These are phyloP conservation scores for Tetranychus urticae DNA, from an alignment of 1,140 invertebrate species.

Conservation along the genomic window DNA sequence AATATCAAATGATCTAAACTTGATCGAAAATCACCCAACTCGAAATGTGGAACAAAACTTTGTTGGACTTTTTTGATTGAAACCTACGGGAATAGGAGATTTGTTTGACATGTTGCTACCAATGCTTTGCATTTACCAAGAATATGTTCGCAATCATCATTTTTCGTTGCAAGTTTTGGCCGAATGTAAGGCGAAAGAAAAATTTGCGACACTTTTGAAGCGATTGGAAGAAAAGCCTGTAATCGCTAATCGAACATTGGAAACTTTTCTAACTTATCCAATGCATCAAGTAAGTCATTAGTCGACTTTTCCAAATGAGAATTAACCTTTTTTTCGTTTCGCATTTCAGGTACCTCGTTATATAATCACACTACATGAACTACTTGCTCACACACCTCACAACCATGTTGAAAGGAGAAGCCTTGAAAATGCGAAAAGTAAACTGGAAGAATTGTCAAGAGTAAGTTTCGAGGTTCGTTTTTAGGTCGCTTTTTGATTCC, in stretches of 20 bases:
- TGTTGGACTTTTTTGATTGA: background rate
- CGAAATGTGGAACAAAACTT: background rate
- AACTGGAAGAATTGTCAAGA: constrained; percentile 64
- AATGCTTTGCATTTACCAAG: constrained; percentile 81
- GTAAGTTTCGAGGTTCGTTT: constrained; percentile 14
- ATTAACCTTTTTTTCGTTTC: background rate
- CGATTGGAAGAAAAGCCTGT: constrained; percentile 61
- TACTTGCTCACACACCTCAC: constrained; percentile 72
- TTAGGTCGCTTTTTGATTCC: background rate
- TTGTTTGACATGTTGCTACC: constrained; percentile 79
- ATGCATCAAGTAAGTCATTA: constrained; percentile 59
- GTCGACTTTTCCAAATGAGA: background rate
- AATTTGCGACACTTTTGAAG: constrained; percentile 53
- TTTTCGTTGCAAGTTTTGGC: constrained; percentile 76
- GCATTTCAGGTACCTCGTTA: constrained; percentile 54
- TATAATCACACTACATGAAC: constrained; percentile 70
- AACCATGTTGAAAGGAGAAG: constrained; percentile 81
- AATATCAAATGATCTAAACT: too few species aligned
- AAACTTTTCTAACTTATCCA: constrained; percentile 75
- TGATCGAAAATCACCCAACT: too few species aligned
- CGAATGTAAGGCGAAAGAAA: constrained; percentile 62
- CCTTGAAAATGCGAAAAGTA: constrained; percentile 60
- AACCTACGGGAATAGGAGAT: constrained; percentile 36
- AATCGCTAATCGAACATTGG: constrained; percentile 57
- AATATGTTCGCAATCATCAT: constrained; percentile 79